A percentile compares a stretch with the other conserved stretches of the same genome.
These are phyloP conservation scores for Aegithalos caudatus DNA, from an alignment of 2,113 vertebrate genomes.

Conservation along the genomic window DNA sequence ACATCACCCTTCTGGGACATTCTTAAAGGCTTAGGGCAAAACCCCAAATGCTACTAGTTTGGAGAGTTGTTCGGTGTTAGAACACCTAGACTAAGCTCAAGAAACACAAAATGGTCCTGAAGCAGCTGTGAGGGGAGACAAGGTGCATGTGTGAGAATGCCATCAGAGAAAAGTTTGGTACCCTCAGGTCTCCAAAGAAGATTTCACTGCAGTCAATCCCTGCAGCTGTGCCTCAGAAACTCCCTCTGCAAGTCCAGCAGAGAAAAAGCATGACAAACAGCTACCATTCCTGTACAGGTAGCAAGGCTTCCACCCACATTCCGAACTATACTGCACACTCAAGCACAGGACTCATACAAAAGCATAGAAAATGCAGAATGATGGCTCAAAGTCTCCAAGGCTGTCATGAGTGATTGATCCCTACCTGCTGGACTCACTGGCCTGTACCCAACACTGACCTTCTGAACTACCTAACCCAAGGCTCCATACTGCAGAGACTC, in stretches of 20 bases:
- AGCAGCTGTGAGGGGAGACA: background rate
- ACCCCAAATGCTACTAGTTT: background rate
- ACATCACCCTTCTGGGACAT: background rate
- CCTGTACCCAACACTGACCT: background rate
- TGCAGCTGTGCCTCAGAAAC: background rate
- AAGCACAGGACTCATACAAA: background rate
- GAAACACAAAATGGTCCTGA: background rate
- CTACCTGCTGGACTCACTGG: background rate
- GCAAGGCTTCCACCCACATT: background rate
- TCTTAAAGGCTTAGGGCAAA: background rate
- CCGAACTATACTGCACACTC: background rate
- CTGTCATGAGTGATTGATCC: background rate
- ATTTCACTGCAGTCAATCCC: background rate
- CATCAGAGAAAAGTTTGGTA: background rate
- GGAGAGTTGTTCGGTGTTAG: background rate
- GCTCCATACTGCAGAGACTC: background rate
- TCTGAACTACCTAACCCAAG: background rate
- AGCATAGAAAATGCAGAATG: background rate
- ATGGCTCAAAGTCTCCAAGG: background rate
- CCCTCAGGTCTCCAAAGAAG: background rate
- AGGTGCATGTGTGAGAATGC: fast-evolving
- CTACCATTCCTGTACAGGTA: fast-evolving
- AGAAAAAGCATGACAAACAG: background rate
- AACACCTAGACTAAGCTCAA: background rate
- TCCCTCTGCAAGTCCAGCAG: background rate